These are phyloP conservation scores for Helarctos malayanus DNA, from an alignment of 2,797 vertebrate genomes.

Conservation along the genomic window DNA sequence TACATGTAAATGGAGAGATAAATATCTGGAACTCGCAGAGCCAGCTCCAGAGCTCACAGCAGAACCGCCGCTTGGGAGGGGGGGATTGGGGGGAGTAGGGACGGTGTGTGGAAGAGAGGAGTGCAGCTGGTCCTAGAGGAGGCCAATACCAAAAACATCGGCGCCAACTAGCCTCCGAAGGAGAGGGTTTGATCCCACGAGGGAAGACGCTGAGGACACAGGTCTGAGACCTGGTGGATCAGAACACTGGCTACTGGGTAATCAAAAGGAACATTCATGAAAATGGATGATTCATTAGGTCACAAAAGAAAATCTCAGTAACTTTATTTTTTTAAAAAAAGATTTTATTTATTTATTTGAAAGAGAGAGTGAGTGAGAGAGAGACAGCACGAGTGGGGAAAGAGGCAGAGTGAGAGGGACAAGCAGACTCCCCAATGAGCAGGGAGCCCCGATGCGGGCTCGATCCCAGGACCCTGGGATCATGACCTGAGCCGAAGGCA, in stretches of 20 bases:
- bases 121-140: neutral
- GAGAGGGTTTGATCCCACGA: neutral
- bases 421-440: neutral
- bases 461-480: neutral
- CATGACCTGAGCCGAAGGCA: neutral
- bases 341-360: neutral
- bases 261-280: neutral
- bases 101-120: neutral
- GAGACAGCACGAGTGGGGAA: neutral
- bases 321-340: neutral
- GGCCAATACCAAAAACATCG: neutral
- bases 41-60: neutral
- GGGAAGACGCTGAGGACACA: neutral
- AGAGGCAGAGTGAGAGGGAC: neutral
- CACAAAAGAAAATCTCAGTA: slow-evolving; percentile 12
- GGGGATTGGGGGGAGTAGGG: too few species aligned
- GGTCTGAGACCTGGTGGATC: neutral
- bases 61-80: too few species aligned
- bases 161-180: neutral
- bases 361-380: neutral
- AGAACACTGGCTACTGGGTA: neutral
- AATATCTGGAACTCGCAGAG: neutral
- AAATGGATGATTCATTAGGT: neutral
- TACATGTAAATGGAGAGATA: slow-evolving; percentile 70
- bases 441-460: neutral